These are phyloP conservation scores for Jacana jacana DNA, from an alignment of 2,113 vertebrate species.

Conservation along the genomic window DNA sequence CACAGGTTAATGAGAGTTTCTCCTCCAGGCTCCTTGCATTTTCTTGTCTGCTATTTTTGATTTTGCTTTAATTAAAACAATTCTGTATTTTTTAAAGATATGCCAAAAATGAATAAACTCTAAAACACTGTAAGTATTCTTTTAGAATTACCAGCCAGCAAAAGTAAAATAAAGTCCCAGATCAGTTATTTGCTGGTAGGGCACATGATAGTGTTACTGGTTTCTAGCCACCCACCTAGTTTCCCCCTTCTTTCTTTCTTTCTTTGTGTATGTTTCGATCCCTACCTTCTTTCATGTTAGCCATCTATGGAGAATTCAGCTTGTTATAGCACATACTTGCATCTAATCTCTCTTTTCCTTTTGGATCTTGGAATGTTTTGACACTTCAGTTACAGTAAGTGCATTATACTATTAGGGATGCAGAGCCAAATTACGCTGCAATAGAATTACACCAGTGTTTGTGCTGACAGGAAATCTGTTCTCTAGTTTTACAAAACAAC, in stretches of 20 bases:
- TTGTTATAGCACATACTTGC: neutral
- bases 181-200: neutral
- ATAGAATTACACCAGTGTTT: neutral
- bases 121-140: neutral
- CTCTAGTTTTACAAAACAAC: neutral
- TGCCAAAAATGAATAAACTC: neutral
- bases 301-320: neutral
- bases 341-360: constrained; percentile 26
- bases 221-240: constrained; percentile 20
- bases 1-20: neutral
- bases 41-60: neutral
- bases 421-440: constrained; percentile 17
- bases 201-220: neutral
- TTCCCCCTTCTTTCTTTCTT: neutral
- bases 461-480: neutral
- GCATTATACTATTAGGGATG: neutral
- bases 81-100: neutral
- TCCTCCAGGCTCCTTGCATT: neutral
- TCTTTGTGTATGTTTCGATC: neutral
- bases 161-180: neutral
- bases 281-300: neutral
- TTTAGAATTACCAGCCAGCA: neutral
- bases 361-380: constrained; percentile 17
- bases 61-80: neutral
- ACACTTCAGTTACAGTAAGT: neutral